These are phyloP conservation scores for Zaprionus obscuricornis DNA, from an alignment of 2,888 invertebrate species.

Conservation along the genomic window DNA sequence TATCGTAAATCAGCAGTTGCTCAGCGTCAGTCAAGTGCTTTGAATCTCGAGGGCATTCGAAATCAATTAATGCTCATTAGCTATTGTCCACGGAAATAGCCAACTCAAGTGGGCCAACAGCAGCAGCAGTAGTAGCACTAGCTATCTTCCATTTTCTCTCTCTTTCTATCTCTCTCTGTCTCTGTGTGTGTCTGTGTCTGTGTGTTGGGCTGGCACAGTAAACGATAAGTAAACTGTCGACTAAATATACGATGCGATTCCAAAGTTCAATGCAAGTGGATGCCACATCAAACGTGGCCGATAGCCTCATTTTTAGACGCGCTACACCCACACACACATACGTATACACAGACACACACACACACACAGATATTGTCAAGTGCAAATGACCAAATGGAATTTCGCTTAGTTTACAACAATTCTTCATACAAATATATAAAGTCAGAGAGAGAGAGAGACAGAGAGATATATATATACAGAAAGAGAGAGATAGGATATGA, in stretches of 20 bases:
- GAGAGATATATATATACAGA: neutral
- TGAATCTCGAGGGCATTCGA: slow-evolving; percentile 13
- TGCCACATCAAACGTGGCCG: slow-evolving; percentile 59
- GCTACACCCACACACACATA: neutral
- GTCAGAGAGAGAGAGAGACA: too few relatives aligned
- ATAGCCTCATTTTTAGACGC: too few relatives aligned
- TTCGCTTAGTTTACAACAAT: slow-evolving; percentile 33
- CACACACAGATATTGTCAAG: slow-evolving; percentile 35
- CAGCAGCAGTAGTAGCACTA: neutral
- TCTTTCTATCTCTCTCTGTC: too few relatives aligned
- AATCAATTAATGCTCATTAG: slow-evolving; percentile 68
- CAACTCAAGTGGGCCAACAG: slow-evolving; percentile 42
- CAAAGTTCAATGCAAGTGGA: slow-evolving; percentile 59
- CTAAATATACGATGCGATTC: slow-evolving; percentile 59
- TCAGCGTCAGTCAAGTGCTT: slow-evolving; percentile 28
- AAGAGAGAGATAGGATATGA: neutral
- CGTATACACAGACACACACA: neutral
- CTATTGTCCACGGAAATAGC: slow-evolving; percentile 11
- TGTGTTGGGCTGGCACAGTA: neutral
- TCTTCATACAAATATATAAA: slow-evolving; percentile 32
- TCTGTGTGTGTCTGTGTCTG: too few relatives aligned
- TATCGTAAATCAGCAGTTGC: slow-evolving; percentile 33
- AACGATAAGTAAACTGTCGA: slow-evolving; percentile 60
- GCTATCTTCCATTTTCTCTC: slow-evolving; percentile 18
- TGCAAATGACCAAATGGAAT: slow-evolving; percentile 52